These are phyloP conservation scores for Criorhina ranunculi DNA, from an alignment of 2,888 invertebrate species.

Conservation along the genomic window DNA sequence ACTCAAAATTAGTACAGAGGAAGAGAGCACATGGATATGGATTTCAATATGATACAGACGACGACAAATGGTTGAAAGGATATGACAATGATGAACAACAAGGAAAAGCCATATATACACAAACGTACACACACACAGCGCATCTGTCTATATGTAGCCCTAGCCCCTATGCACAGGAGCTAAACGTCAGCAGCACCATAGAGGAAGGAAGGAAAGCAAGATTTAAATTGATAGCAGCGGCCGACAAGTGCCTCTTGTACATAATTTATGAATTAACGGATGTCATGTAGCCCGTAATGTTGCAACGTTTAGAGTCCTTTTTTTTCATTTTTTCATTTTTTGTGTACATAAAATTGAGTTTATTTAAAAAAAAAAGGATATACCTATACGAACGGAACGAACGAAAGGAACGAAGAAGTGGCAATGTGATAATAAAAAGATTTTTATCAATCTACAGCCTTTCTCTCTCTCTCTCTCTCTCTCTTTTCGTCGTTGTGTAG, in stretches of 20 bases:
- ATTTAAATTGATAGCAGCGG: slow-evolving; percentile 65
- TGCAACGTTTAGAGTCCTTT: slow-evolving; percentile 25
- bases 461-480: too few species aligned
- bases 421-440: slow-evolving; percentile 49
- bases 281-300: slow-evolving; percentile 39
- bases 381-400: too few species aligned
- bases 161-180: slow-evolving; percentile 14
- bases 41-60: slow-evolving; percentile 36
- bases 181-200: slow-evolving; percentile 23
- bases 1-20: slow-evolving; percentile 17
- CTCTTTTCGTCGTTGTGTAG: too few species aligned
- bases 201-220: slow-evolving; percentile 25
- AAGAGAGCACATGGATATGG: slow-evolving; percentile 28
- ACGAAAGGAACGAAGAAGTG: slow-evolving; percentile 44
- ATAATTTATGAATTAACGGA: slow-evolving; percentile 72
- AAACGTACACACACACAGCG: too few species aligned
- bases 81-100: slow-evolving; percentile 44
- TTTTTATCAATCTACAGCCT: slow-evolving; percentile 56
- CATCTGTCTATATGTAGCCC: neutral
- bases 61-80: slow-evolving; percentile 35
- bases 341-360: slow-evolving; percentile 41
- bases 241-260: slow-evolving; percentile 66
- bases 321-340: neutral
- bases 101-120: slow-evolving; percentile 4
- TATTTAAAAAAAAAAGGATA: slow-evolving; percentile 41